These are phyloP conservation scores for Tiliacea citrago DNA, from an alignment of 2,888 invertebrate species.

Conservation along the genomic window DNA sequence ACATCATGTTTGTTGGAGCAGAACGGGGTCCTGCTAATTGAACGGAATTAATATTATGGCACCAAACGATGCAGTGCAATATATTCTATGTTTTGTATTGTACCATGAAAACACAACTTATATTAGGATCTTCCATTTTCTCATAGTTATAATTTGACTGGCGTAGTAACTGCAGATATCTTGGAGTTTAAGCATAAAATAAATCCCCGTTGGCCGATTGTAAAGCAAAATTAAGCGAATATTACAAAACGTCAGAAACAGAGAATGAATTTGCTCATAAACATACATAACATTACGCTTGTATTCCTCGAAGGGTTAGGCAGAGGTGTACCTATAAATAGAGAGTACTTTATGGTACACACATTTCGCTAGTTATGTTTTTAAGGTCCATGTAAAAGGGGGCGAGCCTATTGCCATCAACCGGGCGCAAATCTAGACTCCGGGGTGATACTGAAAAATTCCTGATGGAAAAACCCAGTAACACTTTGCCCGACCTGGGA, in stretches of 20 bases:
- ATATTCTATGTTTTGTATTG: slow-evolving; percentile 1
- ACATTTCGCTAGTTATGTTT: background rate
- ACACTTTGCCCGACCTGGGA: background rate
- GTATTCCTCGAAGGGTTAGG: background rate
- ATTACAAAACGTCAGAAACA: background rate
- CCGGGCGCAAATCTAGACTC: background rate
- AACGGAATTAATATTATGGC: slow-evolving; percentile 68
- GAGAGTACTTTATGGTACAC: no score
- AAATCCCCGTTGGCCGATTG: background rate
- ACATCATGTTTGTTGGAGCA: slow-evolving; percentile 75
- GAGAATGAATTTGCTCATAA: background rate
- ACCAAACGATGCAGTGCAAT: slow-evolving; percentile 40
- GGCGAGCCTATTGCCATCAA: background rate
- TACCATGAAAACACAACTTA: background rate
- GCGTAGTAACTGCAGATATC: background rate
- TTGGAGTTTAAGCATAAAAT: background rate
- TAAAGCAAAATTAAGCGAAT: background rate
- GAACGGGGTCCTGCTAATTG: slow-evolving; percentile 72
- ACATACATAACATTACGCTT: background rate
- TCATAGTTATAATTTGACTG: background rate
- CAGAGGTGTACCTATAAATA: no score
- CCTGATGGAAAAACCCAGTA: background rate
- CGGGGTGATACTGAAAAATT: background rate
- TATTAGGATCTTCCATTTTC: background rate
- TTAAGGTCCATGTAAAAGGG: background rate